Percentiles rank a stretch among this genome's conserved stretches.
phyloP scores from a whole-genome alignment of 2,113 vertebrate species.

The Leptocoma aspasia region DNA sequence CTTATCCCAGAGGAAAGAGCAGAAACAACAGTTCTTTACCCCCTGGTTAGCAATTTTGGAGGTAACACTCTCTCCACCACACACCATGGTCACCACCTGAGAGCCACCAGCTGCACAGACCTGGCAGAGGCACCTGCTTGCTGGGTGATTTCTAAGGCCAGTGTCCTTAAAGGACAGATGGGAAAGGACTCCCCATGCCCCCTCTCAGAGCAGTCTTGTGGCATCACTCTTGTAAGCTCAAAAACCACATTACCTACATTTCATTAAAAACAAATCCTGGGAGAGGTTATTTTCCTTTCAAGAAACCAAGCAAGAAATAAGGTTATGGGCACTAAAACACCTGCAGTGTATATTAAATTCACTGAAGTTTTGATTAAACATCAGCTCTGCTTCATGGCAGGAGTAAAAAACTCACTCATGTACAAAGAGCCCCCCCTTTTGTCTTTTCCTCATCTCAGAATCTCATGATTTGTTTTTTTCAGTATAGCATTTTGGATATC shows the following conservation, averaged over 20 bases:
- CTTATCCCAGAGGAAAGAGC: not conserved
- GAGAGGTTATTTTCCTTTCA: slow-evolving; percentile 39
- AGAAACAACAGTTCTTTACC: not conserved
- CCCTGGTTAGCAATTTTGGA: not conserved
- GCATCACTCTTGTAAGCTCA: not conserved
- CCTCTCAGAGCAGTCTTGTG: not conserved
- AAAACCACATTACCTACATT: not conserved
- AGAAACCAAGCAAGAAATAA: slow-evolving; percentile 49
- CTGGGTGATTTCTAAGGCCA: not conserved
- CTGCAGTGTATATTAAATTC: slow-evolving; percentile 31
- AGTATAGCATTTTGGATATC: not conserved
- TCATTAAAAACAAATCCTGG: slow-evolving; percentile 39
- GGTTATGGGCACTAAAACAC: slow-evolving; percentile 34
- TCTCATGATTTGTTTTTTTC: not conserved
- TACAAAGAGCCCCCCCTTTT: not conserved
- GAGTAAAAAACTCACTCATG: not conserved
- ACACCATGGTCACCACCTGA: fast-evolving
- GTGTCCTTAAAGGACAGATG: not conserved
- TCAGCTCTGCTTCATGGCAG: not conserved
- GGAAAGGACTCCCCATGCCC: not conserved
- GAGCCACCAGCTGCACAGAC: not conserved
- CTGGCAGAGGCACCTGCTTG: not conserved
- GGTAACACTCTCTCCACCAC: fast-evolving
- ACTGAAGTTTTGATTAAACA: slow-evolving; percentile 48
- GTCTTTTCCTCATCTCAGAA: not conserved